Evolutionary conservation across 2,888 invertebrate genomes (phyloP).

Genomic region (Cistogaster globosa): DNA sequence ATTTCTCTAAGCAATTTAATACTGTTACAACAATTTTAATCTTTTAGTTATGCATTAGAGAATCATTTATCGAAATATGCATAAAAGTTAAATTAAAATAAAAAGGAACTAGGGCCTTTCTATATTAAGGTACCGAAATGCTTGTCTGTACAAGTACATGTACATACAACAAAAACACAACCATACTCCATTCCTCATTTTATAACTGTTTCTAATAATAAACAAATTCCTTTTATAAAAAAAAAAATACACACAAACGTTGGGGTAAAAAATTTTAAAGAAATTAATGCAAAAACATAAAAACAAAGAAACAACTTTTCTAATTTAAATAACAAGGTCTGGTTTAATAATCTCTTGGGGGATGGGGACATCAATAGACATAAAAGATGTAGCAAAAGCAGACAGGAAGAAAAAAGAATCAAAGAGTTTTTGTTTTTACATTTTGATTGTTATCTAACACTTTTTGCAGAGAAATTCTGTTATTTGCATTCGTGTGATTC

Average conservation of each 20-base stretch:
- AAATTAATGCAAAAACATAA: constrained; percentile 42
- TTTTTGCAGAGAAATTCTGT: neutral
- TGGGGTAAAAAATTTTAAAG: constrained; percentile 3
- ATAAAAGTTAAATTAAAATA: constrained; percentile 3
- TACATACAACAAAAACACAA: neutral
- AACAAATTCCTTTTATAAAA: constrained; percentile 5
- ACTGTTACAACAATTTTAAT: too few species aligned
- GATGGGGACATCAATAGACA: neutral
- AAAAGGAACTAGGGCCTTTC: too few species aligned
- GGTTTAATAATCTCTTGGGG: constrained; percentile 1
- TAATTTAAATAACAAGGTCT: constrained; percentile 12
- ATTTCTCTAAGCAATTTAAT: too few species aligned
- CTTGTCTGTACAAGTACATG: neutral
- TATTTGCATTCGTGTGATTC: neutral
- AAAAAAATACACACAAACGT: neutral
- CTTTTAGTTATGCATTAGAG: too few species aligned
- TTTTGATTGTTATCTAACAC: constrained; percentile 25
- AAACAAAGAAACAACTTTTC: neutral
- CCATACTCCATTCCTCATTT: neutral
- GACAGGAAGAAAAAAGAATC: constrained; percentile 26
- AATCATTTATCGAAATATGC: too few species aligned
- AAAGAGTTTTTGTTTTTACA: constrained; percentile 20
- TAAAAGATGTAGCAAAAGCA: neutral
- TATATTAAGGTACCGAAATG: too few species aligned
- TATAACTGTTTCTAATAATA: constrained; percentile 26